phyloP scores from a whole-genome alignment of 1,140 invertebrate genomes.

The Hetaerina americana region DNA sequence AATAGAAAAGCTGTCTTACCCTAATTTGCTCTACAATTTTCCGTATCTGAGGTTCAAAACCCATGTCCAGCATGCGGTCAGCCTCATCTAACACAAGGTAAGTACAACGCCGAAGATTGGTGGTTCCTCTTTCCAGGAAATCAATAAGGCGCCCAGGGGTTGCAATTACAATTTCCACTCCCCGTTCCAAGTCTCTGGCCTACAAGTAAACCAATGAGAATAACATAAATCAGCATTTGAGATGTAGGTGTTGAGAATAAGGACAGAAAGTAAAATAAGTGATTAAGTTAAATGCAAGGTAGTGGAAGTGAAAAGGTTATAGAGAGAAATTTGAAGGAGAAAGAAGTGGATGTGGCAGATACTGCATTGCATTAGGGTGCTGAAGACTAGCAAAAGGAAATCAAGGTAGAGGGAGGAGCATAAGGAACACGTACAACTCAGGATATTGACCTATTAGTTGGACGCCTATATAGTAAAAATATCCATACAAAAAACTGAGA shows the following conservation, averaged over 20 bases:
- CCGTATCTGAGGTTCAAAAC: slow-evolving; percentile 97
- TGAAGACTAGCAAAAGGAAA: not conserved
- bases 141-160: slow-evolving; percentile 57
- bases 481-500: not conserved
- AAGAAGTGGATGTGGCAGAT: too few species aligned
- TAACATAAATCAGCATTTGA: too few species aligned
- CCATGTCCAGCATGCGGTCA: slow-evolving; percentile 85
- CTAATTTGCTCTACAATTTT: slow-evolving; percentile 94
- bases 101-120: slow-evolving; percentile 53
- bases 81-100: slow-evolving; percentile 96
- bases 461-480: not conserved
- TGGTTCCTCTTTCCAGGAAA: slow-evolving; percentile 46
- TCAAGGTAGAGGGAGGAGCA: not conserved
- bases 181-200: slow-evolving; percentile 37
- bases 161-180: slow-evolving; percentile 39
- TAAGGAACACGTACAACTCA: not conserved
- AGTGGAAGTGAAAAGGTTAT: too few species aligned
- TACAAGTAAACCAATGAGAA: slow-evolving; percentile 22
- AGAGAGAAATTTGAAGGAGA: too few species aligned
- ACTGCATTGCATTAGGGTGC: too few species aligned
- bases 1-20: too few species aligned
- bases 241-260: too few species aligned
- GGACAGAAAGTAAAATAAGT: too few species aligned
- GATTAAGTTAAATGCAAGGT: too few species aligned
- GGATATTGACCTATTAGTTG: not conserved